Conservation (phyloP, 2,113 vertebrate species). For the Tragelaphus scriptus region DNA sequence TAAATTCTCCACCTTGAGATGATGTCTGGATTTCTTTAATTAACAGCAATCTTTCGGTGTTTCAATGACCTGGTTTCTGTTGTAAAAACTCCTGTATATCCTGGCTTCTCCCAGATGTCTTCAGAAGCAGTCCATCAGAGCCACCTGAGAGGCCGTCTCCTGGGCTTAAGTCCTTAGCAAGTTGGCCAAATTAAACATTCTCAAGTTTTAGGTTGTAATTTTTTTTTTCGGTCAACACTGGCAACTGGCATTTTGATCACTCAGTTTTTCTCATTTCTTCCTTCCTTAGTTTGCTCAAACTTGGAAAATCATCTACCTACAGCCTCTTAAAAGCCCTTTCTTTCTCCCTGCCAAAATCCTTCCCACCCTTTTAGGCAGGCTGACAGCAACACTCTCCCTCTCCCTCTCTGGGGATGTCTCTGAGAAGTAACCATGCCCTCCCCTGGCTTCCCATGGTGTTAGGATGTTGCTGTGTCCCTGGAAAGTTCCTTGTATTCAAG, state of each 20-base stretch:
- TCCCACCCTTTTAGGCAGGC: background rate
- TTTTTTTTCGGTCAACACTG: background rate
- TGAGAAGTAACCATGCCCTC: too few species aligned
- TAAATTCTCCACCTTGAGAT: background rate
- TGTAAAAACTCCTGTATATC: background rate
- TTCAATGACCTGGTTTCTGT: background rate
- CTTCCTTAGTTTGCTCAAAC: background rate
- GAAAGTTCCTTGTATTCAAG: background rate
- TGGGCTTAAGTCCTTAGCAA: background rate
- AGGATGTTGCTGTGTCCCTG: accelerated
- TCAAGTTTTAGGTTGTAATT: background rate
- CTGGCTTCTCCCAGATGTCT: background rate
- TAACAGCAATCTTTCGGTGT: background rate
- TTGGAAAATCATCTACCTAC: background rate
- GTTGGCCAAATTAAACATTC: background rate
- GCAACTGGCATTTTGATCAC: background rate
- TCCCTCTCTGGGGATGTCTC: background rate
- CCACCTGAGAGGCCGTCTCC: background rate
- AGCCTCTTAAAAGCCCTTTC: background rate
- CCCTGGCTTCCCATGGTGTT: background rate
- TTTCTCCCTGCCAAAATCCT: background rate
- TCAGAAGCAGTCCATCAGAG: background rate
- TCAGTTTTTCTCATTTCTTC: background rate
- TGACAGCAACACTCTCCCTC: accelerated
- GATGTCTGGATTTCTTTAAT: background rate